A percentile compares a stretch with the other conserved stretches of the same genome.
phyloP scores from a whole-genome alignment of 2,797 vertebrate genomes.

The Cyprinella venusta region DNA sequence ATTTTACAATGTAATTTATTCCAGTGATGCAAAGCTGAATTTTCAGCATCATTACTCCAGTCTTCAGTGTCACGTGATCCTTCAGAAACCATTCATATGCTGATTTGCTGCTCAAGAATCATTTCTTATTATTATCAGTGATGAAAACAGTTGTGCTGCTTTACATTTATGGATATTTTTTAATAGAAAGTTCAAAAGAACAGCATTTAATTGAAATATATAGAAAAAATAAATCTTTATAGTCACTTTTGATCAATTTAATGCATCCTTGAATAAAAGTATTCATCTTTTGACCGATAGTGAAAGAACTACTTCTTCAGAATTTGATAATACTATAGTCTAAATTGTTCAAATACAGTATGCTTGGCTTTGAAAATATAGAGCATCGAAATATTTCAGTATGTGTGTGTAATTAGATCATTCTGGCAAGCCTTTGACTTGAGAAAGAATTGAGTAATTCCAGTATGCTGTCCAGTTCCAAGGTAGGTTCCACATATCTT shows the following conservation, averaged over 20 bases:
- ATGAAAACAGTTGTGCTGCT: not conserved
- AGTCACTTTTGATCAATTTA: not conserved
- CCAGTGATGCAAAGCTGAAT: not conserved
- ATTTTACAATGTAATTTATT: not conserved
- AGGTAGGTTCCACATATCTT: not conserved
- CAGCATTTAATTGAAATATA: not conserved
- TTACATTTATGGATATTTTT: not conserved
- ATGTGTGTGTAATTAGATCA: conserved; percentile 12
- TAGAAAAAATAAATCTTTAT: not conserved
- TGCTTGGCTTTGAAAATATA: not conserved
- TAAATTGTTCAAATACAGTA: not conserved
- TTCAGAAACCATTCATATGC: not conserved
- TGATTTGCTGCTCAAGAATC: not conserved
- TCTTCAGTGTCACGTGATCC: not conserved
- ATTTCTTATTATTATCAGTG: not conserved
- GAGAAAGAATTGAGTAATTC: conserved; percentile 1
- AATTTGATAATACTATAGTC: not conserved
- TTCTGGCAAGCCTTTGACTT: not conserved
- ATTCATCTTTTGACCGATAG: not conserved
- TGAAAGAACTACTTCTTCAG: not conserved
- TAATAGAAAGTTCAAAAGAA: not conserved
- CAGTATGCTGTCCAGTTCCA: not conserved
- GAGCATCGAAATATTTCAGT: not conserved
- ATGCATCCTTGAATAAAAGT: not conserved
- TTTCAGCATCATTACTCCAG: not conserved